Percentiles rank a stretch among this genome's conserved stretches.
phyloP scores from a whole-genome alignment of 1,140 invertebrate genomes.

The Aphaenogaster floridana region DNA sequence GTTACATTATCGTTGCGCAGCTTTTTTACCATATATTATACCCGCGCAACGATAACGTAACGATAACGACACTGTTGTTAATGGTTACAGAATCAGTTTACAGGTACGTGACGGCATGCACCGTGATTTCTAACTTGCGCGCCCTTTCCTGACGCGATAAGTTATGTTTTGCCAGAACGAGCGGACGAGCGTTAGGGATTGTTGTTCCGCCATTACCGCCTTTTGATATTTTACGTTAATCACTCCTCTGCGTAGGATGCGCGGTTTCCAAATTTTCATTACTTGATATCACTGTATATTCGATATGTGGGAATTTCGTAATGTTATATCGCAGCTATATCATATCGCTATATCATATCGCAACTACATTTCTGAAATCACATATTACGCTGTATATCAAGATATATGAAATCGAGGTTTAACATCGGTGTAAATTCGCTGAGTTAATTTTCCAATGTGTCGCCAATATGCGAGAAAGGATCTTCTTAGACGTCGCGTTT shows the following conservation, averaged over 20 bases:
- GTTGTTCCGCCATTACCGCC: background rate
- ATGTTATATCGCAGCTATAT: no score
- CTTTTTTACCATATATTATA: no score
- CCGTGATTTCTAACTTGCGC: background rate
- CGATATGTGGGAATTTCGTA: background rate
- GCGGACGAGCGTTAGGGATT: background rate
- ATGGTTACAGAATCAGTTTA: no score
- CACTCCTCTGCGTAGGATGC: no score
- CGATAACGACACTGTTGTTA: no score
- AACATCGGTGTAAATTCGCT: background rate
- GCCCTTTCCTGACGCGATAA: no score
- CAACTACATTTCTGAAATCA: background rate
- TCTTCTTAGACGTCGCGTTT: background rate
- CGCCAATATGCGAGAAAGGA: background rate
- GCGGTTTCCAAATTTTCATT: background rate
- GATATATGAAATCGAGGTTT: background rate
- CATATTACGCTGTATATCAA: background rate
- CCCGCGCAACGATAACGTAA: no score
- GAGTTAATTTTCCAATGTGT: background rate
- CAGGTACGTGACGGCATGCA: background rate
- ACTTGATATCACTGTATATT: background rate
- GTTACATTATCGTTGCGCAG: no score
- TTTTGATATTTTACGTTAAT: background rate
- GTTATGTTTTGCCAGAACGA: background rate
- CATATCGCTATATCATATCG: background rate